Conservation (phyloP, 2,888 invertebrate species). For the Actias luna region DNA sequence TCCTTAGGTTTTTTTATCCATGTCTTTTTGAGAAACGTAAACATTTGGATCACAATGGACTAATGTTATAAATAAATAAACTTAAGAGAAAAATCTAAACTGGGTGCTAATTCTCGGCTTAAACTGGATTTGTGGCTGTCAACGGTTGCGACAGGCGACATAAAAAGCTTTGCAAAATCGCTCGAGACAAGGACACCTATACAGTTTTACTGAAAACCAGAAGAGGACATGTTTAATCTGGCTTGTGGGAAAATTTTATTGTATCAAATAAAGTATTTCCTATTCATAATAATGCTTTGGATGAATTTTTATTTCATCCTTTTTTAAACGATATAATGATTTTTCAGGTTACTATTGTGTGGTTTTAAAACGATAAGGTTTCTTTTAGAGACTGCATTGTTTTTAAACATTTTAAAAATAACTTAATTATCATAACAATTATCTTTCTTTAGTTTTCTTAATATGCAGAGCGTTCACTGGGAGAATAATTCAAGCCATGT, state of each 20-base stretch:
- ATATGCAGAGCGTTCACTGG: too few relatives aligned
- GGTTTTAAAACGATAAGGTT: too few relatives aligned
- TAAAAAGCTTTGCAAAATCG: background rate
- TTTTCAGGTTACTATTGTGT: background rate
- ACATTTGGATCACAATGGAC: background rate
- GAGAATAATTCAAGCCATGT: too few relatives aligned
- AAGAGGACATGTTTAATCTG: background rate
- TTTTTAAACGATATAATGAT: too few relatives aligned
- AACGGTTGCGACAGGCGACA: background rate
- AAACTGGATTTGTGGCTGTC: background rate
- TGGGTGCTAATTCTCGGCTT: constrained; percentile 9
- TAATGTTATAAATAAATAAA: background rate
- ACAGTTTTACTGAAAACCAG: background rate
- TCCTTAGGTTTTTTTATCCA: background rate
- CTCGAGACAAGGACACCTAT: background rate
- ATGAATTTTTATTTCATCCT: too few relatives aligned
- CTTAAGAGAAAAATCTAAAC: constrained; percentile 1
- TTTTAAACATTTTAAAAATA: too few relatives aligned
- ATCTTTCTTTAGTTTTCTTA: too few relatives aligned
- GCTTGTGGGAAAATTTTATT: background rate
- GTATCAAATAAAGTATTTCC: background rate
- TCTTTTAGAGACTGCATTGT: too few relatives aligned
- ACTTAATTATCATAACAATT: too few relatives aligned
- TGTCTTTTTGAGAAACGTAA: background rate
- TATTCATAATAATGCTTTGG: background rate